phyloP scores from a whole-genome alignment of 2,797 vertebrate species.

The Sphenodon punctatus region DNA sequence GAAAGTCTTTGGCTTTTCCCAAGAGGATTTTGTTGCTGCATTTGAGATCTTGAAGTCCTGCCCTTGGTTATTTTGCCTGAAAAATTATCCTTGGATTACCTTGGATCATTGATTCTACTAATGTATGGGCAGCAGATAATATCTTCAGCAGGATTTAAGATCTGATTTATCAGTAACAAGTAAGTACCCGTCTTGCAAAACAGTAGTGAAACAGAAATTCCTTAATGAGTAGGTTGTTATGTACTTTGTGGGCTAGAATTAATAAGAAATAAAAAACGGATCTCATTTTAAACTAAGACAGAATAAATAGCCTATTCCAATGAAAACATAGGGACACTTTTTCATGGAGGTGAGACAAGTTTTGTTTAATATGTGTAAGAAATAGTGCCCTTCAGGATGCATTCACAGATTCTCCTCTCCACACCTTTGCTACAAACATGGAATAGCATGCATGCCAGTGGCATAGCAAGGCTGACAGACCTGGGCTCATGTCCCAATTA shows the following conservation, averaged over 20 bases:
- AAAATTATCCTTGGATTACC: constrained; percentile 63
- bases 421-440: no score
- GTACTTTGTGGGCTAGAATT: not conserved
- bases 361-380: constrained; percentile 25
- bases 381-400: not conserved
- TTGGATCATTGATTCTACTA: constrained; percentile 57
- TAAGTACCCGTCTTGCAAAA: constrained; percentile 16
- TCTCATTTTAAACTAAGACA: not conserved
- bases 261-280: constrained; percentile 10
- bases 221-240: constrained; percentile 16
- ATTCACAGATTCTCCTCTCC: no score
- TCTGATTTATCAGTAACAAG: constrained; percentile 46
- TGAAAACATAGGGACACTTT: not conserved
- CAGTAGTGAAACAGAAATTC: constrained; percentile 5
- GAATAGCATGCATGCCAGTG: no score
- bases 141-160: constrained; percentile 15
- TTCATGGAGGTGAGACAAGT: no score
- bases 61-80: constrained; percentile 55
- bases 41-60: constrained; percentile 39
- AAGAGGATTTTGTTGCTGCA: constrained; percentile 15
- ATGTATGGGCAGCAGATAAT: constrained; percentile 32
- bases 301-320: not conserved
- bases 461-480: no score
- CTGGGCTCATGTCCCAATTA: no score
- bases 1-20: constrained; percentile 18